These are phyloP conservation scores for Cacatua alba DNA, from an alignment of 2,113 vertebrate species.

Conservation along the genomic window DNA sequence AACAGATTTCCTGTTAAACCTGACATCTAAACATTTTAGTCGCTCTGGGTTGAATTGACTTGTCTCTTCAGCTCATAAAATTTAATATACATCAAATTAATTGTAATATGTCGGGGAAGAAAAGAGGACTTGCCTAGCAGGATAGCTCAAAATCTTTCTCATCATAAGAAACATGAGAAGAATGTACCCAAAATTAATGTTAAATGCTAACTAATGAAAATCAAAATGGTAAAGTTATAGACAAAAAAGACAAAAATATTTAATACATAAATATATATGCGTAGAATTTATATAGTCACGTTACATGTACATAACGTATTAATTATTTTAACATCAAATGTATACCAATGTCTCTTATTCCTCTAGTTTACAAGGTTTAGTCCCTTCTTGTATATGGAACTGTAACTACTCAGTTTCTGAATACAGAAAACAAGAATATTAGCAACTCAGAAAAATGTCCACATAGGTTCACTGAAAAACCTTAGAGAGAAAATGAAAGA, in stretches of 20 bases:
- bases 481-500: background rate
- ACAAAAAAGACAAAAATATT: background rate
- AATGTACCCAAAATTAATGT: background rate
- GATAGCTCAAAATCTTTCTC: background rate
- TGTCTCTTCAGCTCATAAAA: conserved; percentile 26
- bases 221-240: background rate
- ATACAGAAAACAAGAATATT: background rate
- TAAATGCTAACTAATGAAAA: background rate
- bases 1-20: background rate
- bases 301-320: background rate
- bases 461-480: background rate
- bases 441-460: background rate
- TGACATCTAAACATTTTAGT: background rate
- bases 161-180: background rate
- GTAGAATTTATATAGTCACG: background rate
- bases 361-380: background rate
- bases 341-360: background rate
- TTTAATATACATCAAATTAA: conserved; percentile 9
- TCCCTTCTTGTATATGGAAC: background rate
- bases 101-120: background rate
- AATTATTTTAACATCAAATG: background rate
- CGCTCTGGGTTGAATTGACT: background rate
- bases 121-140: background rate
- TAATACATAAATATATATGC: background rate
- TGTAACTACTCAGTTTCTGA: background rate